These are phyloP conservation scores for Penaeus monodon DNA, from an alignment of 2,888 invertebrate genomes.

Conservation along the genomic window DNA sequence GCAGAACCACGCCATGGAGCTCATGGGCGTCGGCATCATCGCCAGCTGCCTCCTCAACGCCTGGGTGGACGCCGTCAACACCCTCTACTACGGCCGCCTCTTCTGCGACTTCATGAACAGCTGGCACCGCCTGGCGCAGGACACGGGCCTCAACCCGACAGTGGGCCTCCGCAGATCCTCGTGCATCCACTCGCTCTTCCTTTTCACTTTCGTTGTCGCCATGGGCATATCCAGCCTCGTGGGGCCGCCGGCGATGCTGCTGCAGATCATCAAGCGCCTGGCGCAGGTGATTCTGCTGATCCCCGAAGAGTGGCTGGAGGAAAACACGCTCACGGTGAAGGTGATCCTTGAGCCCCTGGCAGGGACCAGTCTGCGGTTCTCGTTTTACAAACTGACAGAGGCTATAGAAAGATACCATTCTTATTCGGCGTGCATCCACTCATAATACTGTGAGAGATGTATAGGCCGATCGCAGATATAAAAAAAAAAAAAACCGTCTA, in stretches of 20 bases:
- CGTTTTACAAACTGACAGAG: too few species aligned
- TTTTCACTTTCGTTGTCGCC: neutral
- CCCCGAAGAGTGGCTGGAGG: neutral
- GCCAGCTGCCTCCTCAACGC: slow-evolving; percentile 5
- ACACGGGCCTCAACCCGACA: neutral
- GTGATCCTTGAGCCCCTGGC: too few species aligned
- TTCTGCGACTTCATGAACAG: slow-evolving; percentile 5
- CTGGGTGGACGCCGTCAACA: neutral
- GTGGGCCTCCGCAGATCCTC: neutral
- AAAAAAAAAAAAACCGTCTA: too few species aligned
- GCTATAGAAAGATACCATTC: too few species aligned
- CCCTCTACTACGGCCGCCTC: neutral
- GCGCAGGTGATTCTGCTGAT: neutral
- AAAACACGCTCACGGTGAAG: too few species aligned
- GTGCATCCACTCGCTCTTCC: neutral
- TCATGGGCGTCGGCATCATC: slow-evolving; percentile 10
- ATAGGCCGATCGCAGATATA: too few species aligned
- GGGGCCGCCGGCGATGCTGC: neutral
- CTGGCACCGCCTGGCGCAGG: neutral
- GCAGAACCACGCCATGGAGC: neutral
- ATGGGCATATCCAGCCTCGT: neutral
- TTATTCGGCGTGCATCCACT: too few species aligned
- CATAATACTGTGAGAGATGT: too few species aligned
- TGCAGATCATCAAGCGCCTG: neutral
- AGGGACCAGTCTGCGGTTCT: too few species aligned